Evolutionary conservation across 2,113 vertebrate genomes (phyloP), one percentile per base, ranked within the genome.

Genomic region (Aleadryas rufinucha): DNA sequence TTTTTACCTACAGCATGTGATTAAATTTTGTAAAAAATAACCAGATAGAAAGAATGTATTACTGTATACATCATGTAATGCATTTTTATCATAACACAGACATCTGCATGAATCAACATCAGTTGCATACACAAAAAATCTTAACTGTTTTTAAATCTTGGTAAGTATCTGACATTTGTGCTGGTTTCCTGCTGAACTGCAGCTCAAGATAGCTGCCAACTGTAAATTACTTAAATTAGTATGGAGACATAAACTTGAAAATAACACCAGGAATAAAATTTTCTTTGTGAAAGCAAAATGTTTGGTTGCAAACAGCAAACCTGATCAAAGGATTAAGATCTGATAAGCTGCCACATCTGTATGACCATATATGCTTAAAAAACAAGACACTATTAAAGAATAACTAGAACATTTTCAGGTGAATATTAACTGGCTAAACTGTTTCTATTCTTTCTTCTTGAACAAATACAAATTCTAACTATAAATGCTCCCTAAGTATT

Each of bases 381-480:
- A 4, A 14, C 0, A 53, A n/a, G 0, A 2, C 6, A 44, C 3
- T 41, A 27, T 21, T 42, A 39, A 83, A 69, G 10, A 90, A 27
- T 21, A 90, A 54, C 16, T 14, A 19, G 4, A 78, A 82, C 3
- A 59, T 33, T n/a, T 81, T 45, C 30, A 31, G 8, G 11, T 49
- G 18, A 56, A 37, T 49, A 61, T 65, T 42, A 71, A 50, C 4
- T 61, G 30, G 14, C 22, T 68, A 49, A 68, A 84, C 18, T 16
- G 18, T 35, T 80, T 77, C 50, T 28, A 50, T 49, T 83, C 9
- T 53, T 28, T 61, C 41, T 65, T 68, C 35, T 6, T 45, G 22
- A 88, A 53, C 13, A 59, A 65, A 28, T 39, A 64, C 10, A 61
- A 74, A 53, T 30, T n/a, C 47, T 42, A 84, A 63, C 24, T 44